phyloP scores from a whole-genome alignment of 2,797 vertebrate genomes.

The Argentina silus region DNA sequence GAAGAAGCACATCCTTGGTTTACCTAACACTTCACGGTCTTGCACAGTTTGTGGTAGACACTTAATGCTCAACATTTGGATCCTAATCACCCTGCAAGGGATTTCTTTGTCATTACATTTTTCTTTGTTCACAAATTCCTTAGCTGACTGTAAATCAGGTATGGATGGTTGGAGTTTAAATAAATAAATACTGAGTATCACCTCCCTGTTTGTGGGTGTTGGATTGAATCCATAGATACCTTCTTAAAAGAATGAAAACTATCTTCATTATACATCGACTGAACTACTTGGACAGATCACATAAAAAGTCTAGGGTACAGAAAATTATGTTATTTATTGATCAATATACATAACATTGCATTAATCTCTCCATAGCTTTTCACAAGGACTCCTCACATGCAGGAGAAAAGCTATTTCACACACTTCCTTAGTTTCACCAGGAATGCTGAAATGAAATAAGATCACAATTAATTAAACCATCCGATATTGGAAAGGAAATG shows the following conservation, averaged over 20 bases:
- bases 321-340: not conserved
- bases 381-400: not conserved
- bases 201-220: no score
- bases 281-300: no score
- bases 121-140: not conserved
- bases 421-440: constrained; percentile 90
- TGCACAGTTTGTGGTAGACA: not conserved
- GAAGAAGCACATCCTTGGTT: not conserved
- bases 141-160: not conserved
- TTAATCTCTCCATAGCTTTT: not conserved
- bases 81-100: not conserved
- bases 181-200: no score
- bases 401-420: constrained; percentile 35
- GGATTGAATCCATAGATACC: no score
- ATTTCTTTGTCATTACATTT: not conserved
- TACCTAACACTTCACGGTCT: constrained; percentile 26
- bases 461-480: constrained; percentile 1
- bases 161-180: not conserved
- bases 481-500: not conserved
- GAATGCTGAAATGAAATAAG: constrained; percentile 81
- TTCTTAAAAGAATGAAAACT: no score
- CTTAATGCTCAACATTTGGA: not conserved
- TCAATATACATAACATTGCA: not conserved
- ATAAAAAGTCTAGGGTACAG: no score
- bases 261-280: no score